Evolutionary conservation across 2,888 invertebrate species (phyloP).

Genomic region (Trilocha varians): DNA sequence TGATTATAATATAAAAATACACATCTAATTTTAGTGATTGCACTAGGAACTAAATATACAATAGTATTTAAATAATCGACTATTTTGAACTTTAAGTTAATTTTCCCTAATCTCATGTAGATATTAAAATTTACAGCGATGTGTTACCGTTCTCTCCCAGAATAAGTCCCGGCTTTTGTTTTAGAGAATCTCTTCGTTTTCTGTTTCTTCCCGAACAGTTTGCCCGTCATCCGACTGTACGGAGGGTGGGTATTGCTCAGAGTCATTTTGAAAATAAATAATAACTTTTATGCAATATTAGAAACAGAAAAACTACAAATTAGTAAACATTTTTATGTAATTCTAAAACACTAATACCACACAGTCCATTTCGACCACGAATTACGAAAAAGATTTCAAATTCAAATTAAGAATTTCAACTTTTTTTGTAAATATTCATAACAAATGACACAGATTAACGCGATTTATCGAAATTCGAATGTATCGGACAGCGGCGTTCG

Average conservation of each 20-base stretch:
- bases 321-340: background rate
- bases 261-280: conserved; percentile 34
- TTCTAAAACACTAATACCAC: conserved; percentile 7
- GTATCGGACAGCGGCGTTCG: background rate
- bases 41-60: too few relatives aligned
- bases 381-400: background rate
- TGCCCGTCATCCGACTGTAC: conserved; percentile 46
- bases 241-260: conserved; percentile 43
- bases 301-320: conserved; percentile 2
- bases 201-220: conserved; percentile 61
- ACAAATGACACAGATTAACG: background rate
- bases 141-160: conserved; percentile 58
- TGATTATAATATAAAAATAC: too few relatives aligned
- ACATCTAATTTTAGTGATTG: too few relatives aligned
- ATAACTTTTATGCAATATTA: background rate
- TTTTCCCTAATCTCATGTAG: too few relatives aligned
- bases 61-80: too few relatives aligned
- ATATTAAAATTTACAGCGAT: too few relatives aligned
- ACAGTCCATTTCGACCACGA: conserved; percentile 11
- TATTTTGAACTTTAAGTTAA: too few relatives aligned
- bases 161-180: conserved; percentile 49
- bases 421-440: background rate
- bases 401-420: background rate
- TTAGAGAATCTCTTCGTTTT: conserved; percentile 48
- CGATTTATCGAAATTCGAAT: background rate